These are phyloP conservation scores for Himalopsyche japonica DNA, from an alignment of 2,888 invertebrate species.

Conservation along the genomic window DNA sequence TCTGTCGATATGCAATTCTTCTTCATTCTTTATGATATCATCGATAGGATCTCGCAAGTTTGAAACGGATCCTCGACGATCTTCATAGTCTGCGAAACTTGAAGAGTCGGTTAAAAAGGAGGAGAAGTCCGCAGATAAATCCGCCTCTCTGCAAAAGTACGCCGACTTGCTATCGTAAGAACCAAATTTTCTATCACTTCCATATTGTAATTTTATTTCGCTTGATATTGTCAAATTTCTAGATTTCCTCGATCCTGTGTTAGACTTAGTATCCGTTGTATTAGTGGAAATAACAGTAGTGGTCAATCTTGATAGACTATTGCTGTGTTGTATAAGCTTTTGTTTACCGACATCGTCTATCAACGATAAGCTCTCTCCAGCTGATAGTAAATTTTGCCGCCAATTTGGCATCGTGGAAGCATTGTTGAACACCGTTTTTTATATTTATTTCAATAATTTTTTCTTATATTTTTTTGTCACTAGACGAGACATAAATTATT, in stretches of 20 bases:
- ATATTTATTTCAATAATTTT: background rate
- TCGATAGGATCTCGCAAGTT: slow-evolving; percentile 45
- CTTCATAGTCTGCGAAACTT: slow-evolving; percentile 58
- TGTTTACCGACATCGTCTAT: slow-evolving; percentile 40
- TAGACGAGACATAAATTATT: background rate
- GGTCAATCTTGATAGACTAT: slow-evolving; percentile 58
- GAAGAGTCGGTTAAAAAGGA: slow-evolving; percentile 58
- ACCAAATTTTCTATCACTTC: slow-evolving; percentile 41
- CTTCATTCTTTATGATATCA: slow-evolving; percentile 45
- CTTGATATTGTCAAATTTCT: slow-evolving; percentile 53
- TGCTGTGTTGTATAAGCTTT: slow-evolving; percentile 56
- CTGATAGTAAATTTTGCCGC: slow-evolving; percentile 61
- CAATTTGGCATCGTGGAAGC: slow-evolving; percentile 58
- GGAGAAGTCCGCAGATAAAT: slow-evolving; percentile 50
- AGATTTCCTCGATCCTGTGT: slow-evolving; percentile 46
- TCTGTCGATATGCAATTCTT: slow-evolving; percentile 53
- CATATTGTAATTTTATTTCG: slow-evolving; percentile 45
- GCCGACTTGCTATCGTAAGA: slow-evolving; percentile 30
- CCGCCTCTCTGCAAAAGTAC: slow-evolving; percentile 34
- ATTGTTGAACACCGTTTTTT: slow-evolving; percentile 16
- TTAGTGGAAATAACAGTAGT: slow-evolving; percentile 51
- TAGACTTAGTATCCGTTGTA: slow-evolving; percentile 46
- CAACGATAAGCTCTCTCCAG: slow-evolving; percentile 54
- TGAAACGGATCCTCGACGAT: slow-evolving; percentile 49
- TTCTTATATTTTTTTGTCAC: background rate